phyloP scores from a whole-genome alignment of 2,888 invertebrate genomes.

The Endomychus coccineus region DNA sequence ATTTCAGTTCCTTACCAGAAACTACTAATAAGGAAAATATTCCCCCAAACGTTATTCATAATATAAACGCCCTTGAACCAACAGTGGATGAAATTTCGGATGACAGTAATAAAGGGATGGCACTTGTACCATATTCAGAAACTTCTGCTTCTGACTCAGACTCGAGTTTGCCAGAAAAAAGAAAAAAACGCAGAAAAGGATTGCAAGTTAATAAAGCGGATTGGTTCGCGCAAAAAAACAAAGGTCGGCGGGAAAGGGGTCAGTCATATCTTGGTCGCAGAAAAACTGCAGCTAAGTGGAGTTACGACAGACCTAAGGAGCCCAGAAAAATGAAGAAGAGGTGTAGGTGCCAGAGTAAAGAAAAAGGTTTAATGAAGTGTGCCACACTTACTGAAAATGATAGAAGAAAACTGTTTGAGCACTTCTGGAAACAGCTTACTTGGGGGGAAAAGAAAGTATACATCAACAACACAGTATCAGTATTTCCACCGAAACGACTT shows the following conservation, averaged over 20 bases:
- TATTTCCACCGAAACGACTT: slow-evolving; percentile 12
- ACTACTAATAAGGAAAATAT: too few species aligned
- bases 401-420: slow-evolving; percentile 10
- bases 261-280: slow-evolving; percentile 15
- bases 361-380: slow-evolving; percentile 14
- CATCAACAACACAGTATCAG: slow-evolving; percentile 12
- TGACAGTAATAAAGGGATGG: too few species aligned
- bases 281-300: slow-evolving; percentile 15
- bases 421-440: slow-evolving; percentile 14
- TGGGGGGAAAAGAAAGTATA: slow-evolving; percentile 15
- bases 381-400: slow-evolving; percentile 10
- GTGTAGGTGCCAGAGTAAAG: slow-evolving; percentile 13
- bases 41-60: too few species aligned
- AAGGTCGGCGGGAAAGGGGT: slow-evolving; percentile 15
- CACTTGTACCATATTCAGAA: too few species aligned
- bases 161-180: slow-evolving; percentile 6
- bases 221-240: slow-evolving; percentile 16
- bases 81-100: too few species aligned
- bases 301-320: slow-evolving; percentile 13
- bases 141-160: too few species aligned
- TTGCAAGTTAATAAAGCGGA: slow-evolving; percentile 12
- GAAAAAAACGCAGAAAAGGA: slow-evolving; percentile 10
- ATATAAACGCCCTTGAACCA: too few species aligned
- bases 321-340: slow-evolving; percentile 14
- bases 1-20: too few species aligned